These are phyloP conservation scores for Sciaenops ocellatus DNA, from an alignment of 2,797 vertebrate species.

Conservation along the genomic window DNA sequence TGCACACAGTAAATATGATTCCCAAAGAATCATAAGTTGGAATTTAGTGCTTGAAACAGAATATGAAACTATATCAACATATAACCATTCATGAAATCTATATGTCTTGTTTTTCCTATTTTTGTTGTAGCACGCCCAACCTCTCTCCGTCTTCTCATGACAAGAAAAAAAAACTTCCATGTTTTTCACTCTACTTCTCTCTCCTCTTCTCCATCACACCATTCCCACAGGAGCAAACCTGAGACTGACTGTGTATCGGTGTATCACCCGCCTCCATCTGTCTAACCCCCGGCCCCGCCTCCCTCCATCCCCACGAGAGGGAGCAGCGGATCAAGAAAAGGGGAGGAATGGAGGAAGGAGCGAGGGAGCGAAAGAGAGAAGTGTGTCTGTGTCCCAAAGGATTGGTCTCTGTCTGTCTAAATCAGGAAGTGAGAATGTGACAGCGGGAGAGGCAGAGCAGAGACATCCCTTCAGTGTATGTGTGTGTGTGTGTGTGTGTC, in stretches of 20 bases:
- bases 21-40: background rate
- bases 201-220: conserved; percentile 64
- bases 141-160: conserved; percentile 33
- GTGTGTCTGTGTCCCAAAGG: conserved; percentile 75
- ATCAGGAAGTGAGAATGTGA: conserved; percentile 85
- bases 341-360: conserved; percentile 53
- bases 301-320: conserved; percentile 67
- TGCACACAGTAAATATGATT: background rate
- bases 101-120: background rate
- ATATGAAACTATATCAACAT: background rate
- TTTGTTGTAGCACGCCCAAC: background rate
- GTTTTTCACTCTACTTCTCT: conserved; percentile 38
- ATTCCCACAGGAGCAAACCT: conserved; percentile 73
- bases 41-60: background rate
- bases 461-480: conserved; percentile 64
- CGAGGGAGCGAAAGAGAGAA: conserved; percentile 65
- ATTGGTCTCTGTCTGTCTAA: conserved; percentile 77
- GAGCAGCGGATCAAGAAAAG: conserved; percentile 63
- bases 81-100: background rate
- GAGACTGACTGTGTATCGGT: conserved; percentile 68
- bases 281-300: conserved; percentile 63
- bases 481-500: conserved; percentile 49
- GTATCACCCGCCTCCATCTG: conserved; percentile 64
- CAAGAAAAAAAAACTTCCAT: conserved; percentile 30
- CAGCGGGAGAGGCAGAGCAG: conserved; percentile 64